Percentiles rank a stretch among this genome's conserved stretches.
phyloP scores from a whole-genome alignment of 2,888 invertebrate species.

The Ceriagrion tenellum region DNA sequence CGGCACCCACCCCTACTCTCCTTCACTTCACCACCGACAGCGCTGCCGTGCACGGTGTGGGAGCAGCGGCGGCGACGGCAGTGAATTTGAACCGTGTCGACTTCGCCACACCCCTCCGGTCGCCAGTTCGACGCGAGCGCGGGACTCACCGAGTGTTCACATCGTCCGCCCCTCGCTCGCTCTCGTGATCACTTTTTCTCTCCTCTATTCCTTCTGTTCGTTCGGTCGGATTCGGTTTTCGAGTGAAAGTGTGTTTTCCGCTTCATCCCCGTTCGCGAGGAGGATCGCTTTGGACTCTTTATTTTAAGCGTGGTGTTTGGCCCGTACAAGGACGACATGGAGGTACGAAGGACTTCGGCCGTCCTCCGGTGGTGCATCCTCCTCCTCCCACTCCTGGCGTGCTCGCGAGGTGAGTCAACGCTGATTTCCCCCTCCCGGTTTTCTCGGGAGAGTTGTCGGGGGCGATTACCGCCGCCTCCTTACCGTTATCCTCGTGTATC shows the following conservation, averaged over 20 bases:
- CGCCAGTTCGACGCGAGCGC: background rate
- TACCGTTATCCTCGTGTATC: too few relatives aligned
- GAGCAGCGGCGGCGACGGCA: background rate
- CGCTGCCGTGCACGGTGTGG: conserved; percentile 19
- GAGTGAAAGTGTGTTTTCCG: background rate
- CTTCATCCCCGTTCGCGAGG: background rate
- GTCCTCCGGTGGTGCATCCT: background rate
- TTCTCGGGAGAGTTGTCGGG: background rate
- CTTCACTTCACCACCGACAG: background rate
- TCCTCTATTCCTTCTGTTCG: too few relatives aligned
- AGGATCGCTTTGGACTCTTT: background rate
- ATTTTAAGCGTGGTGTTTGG: background rate
- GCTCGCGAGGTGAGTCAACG: conserved; percentile 24
- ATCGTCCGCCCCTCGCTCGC: background rate
- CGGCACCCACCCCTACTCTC: background rate
- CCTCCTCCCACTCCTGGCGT: background rate
- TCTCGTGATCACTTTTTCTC: background rate
- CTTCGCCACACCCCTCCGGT: background rate
- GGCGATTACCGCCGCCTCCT: too few relatives aligned
- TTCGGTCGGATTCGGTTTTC: too few relatives aligned
- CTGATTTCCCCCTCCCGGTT: background rate
- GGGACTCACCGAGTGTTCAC: background rate
- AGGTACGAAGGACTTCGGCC: background rate
- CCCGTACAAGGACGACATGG: background rate
- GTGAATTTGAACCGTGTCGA: conserved; percentile 18